These are phyloP conservation scores for Diaperis boleti DNA, from an alignment of 2,888 invertebrate genomes.

Conservation along the genomic window DNA sequence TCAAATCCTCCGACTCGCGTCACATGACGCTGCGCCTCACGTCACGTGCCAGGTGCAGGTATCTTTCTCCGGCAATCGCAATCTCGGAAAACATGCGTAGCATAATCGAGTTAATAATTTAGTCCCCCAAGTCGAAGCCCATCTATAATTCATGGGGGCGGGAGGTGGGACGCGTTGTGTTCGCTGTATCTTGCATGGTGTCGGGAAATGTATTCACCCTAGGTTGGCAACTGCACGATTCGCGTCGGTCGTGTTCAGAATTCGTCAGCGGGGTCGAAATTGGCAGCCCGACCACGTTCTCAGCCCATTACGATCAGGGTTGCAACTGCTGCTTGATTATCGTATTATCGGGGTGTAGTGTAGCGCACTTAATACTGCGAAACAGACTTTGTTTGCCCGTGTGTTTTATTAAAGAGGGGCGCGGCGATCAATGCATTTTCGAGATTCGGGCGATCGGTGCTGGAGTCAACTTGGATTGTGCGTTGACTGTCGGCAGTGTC, in stretches of 20 bases:
- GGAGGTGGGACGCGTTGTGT: constrained; percentile 17
- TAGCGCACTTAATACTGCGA: constrained; percentile 61
- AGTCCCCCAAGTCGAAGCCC: constrained; percentile 5
- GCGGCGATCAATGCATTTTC: no score
- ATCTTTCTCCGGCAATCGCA: not conserved
- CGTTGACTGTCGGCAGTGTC: no score
- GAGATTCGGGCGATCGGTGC: no score
- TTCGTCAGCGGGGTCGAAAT: constrained; percentile 48
- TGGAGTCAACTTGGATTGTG: no score
- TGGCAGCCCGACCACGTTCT: constrained; percentile 59
- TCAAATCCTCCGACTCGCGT: no score
- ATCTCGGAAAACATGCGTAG: constrained; percentile 3
- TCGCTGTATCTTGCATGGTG: constrained; percentile 33
- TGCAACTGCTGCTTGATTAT: constrained; percentile 63
- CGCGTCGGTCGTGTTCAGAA: constrained; percentile 48
- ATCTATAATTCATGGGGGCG: constrained; percentile 26
- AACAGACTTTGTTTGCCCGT: constrained; percentile 59
- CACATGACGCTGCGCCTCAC: not conserved
- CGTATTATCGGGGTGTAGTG: constrained; percentile 64
- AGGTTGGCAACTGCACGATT: constrained; percentile 50
- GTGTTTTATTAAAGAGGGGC: constrained; percentile 47
- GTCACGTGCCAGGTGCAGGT: no score
- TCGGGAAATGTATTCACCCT: constrained; percentile 48
- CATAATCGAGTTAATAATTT: constrained; percentile 10
- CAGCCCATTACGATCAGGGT: constrained; percentile 60